A percentile compares a stretch with the other conserved stretches of the same genome.
Evolutionary conservation across 2,888 invertebrate species (phyloP).

Genomic region (Zhuqinia jingwanae): DNA sequence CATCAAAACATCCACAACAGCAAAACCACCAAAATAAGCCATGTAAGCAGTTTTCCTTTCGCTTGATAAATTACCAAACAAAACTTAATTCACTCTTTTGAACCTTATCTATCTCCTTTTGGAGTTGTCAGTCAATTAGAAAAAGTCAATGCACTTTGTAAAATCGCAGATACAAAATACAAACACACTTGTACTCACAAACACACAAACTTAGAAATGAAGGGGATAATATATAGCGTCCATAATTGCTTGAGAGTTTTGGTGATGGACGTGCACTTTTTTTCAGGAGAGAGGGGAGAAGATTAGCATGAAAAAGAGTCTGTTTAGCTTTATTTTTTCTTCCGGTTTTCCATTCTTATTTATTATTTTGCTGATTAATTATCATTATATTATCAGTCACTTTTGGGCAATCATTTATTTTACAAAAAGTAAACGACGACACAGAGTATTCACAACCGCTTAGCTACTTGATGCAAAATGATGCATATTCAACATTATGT

Average conservation of each 20-base stretch:
- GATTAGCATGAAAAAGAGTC: no score
- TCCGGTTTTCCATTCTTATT: background rate
- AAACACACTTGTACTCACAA: background rate
- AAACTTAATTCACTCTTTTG: slow-evolving; percentile 14
- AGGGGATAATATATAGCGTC: no score
- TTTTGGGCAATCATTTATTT: background rate
- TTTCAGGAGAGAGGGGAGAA: no score
- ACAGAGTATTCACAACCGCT: no score
- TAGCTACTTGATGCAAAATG: no score
- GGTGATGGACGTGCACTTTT: slow-evolving; percentile 24
- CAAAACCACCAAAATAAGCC: background rate
- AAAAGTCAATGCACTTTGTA: slow-evolving; percentile 37
- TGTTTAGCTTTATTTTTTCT: slow-evolving; percentile 25
- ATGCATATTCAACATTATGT: no score
- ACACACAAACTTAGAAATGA: background rate
- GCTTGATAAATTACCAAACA: slow-evolving; percentile 31
- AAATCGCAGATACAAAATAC: background rate
- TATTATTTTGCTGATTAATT: slow-evolving; percentile 45
- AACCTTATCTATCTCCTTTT: background rate
- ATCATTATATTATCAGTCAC: slow-evolving; percentile 26
- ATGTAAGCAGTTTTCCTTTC: slow-evolving; percentile 9
- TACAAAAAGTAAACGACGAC: no score
- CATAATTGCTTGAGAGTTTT: background rate
- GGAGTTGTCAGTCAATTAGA: slow-evolving; percentile 15
- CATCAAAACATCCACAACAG: background rate